A percentile compares a stretch with the other conserved stretches of the same genome.
These are phyloP conservation scores for Mya arenaria DNA, from an alignment of 1,140 invertebrate genomes.

Conservation along the genomic window DNA sequence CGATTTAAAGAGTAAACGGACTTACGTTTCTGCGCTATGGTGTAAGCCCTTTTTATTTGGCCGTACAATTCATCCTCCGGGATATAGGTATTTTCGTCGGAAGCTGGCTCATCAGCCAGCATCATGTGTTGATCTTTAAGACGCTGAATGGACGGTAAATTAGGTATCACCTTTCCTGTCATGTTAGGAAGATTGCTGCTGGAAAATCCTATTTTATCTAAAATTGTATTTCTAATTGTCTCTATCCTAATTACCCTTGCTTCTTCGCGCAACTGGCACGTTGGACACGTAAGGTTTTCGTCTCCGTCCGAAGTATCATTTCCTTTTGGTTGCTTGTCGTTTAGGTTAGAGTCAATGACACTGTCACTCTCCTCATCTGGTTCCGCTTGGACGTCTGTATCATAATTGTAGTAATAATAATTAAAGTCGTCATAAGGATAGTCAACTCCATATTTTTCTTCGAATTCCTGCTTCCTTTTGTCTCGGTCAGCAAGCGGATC, in stretches of 20 bases:
- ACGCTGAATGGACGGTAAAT: conserved; percentile 38
- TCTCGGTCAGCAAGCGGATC: conserved; percentile 25
- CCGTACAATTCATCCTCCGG: conserved; percentile 54
- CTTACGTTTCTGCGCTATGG: conserved; percentile 33
- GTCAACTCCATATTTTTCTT: neutral
- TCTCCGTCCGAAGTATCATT: neutral
- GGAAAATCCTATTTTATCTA: conserved; percentile 37
- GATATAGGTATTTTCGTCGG: conserved; percentile 3
- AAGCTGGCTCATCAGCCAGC: conserved; percentile 30
- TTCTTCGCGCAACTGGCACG: conserved; percentile 10
- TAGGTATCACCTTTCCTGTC: conserved; percentile 47
- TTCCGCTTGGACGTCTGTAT: neutral
- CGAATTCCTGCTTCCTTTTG: neutral
- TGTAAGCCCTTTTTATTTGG: conserved; percentile 43
- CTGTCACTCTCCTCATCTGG: neutral
- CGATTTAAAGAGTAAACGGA: neutral
- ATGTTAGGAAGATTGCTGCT: conserved; percentile 47
- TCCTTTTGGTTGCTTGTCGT: neutral
- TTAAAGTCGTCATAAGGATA: conserved; percentile 1
- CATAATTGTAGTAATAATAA: neutral
- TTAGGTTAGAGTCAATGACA: neutral
- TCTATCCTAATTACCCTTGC: conserved; percentile 17
- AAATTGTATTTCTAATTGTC: conserved; percentile 40
- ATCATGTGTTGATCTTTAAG: conserved; percentile 42
- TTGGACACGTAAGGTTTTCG: conserved; percentile 10